These are phyloP conservation scores for Jordanella pulchra DNA, from an alignment of 2,797 vertebrate genomes.

Conservation along the genomic window DNA sequence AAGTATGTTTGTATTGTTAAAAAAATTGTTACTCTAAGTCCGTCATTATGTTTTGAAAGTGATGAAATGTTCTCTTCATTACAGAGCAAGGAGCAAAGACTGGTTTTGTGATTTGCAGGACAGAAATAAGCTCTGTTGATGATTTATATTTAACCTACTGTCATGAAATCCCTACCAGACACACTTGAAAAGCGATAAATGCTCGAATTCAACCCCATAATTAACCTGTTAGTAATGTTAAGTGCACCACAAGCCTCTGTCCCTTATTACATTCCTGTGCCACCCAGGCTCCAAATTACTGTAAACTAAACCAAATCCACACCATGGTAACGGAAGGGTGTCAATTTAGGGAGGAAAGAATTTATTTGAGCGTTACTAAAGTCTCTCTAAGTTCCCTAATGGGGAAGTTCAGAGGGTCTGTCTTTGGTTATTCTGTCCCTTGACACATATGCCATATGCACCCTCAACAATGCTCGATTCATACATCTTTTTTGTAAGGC, in stretches of 20 bases:
- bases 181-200: conserved; percentile 54
- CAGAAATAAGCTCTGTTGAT: conserved; percentile 27
- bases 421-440: conserved; percentile 70
- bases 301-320: conserved; percentile 72
- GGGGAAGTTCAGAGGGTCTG: conserved; percentile 69
- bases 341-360: conserved; percentile 78
- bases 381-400: conserved; percentile 71
- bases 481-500: conserved; percentile 61
- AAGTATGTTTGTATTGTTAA: conserved; percentile 2
- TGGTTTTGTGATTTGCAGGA: conserved; percentile 15
- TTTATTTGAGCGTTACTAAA: conserved; percentile 77
- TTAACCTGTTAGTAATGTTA: conserved; percentile 63
- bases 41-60: conserved; percentile 19
- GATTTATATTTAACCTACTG: conserved; percentile 49
- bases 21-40: conserved; percentile 20
- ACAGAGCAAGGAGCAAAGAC: conserved; percentile 15
- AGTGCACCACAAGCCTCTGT: conserved; percentile 57
- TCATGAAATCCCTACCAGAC: conserved; percentile 38
- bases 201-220: conserved; percentile 56
- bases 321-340: conserved; percentile 73
- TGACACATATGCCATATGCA: conserved; percentile 64
- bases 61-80: conserved; percentile 31
- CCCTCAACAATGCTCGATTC: conserved; percentile 78
- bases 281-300: conserved; percentile 76
- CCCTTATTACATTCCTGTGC: conserved; percentile 70